phyloP scores from a whole-genome alignment of 2,888 invertebrate genomes.

The Physocephala rufipes region DNA sequence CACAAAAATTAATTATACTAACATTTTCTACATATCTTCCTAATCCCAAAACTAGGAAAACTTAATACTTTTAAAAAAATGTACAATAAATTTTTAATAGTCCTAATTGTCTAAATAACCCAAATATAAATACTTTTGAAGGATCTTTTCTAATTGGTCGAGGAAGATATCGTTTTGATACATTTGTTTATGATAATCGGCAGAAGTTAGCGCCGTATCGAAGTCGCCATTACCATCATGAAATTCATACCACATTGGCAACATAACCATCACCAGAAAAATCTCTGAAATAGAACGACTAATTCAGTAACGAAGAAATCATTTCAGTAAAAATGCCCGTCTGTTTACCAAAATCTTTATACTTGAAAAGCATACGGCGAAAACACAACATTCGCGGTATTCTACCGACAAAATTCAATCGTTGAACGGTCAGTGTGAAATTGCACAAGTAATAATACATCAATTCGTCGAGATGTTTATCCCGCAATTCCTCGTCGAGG shows the following conservation, averaged over 20 bases:
- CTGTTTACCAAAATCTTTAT: conserved; percentile 47
- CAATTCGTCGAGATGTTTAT: conserved; percentile 46
- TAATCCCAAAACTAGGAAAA: not conserved
- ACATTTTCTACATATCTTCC: not conserved
- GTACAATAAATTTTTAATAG: no score
- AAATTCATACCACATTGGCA: conserved; percentile 38
- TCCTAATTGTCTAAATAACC: conserved; percentile 49
- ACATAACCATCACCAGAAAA: conserved; percentile 31
- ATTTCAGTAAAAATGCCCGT: not conserved
- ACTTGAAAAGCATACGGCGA: conserved; percentile 45
- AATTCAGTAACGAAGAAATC: not conserved
- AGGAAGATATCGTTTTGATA: conserved; percentile 29
- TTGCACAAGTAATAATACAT: conserved; percentile 50
- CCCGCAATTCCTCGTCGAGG: conserved; percentile 46
- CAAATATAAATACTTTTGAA: conserved; percentile 46
- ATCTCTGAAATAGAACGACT: conserved; percentile 33
- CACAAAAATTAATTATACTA: not conserved
- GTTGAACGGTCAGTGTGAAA: conserved; percentile 47
- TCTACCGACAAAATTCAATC: conserved; percentile 47
- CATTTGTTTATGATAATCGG: conserved; percentile 27
- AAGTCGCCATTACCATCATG: conserved; percentile 17
- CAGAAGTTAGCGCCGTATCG: conserved; percentile 19
- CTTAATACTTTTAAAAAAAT: not conserved
- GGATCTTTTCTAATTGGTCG: conserved; percentile 34
- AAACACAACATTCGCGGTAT: conserved; percentile 49